Conservation (phyloP, 2,888 invertebrate genomes). For the Chaitophorus viminalis region DNA sequence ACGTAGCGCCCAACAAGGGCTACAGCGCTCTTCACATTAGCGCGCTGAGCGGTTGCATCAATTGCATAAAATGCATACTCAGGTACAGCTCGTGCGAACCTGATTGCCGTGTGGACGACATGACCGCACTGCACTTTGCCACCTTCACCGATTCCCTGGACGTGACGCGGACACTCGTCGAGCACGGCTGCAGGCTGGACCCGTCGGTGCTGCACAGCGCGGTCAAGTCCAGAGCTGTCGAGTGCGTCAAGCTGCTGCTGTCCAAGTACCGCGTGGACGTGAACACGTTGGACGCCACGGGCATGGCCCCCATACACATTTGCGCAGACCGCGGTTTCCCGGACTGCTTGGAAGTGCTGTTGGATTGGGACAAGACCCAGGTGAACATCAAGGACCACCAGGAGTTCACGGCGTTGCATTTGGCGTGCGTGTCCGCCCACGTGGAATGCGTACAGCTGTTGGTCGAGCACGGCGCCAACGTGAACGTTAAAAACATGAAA, state of each 20-base stretch:
- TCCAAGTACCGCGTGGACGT: slow-evolving; percentile 77
- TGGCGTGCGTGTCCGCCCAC: slow-evolving; percentile 89
- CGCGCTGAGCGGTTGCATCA: slow-evolving; percentile 41
- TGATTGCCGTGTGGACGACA: slow-evolving; percentile 75
- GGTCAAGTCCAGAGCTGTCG: slow-evolving; percentile 81
- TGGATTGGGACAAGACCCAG: slow-evolving; percentile 75
- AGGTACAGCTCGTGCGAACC: slow-evolving; percentile 72
- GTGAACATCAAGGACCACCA: slow-evolving; percentile 79
- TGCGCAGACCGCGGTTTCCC: slow-evolving; percentile 78
- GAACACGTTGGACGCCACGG: slow-evolving; percentile 78
- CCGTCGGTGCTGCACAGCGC: slow-evolving; percentile 86
- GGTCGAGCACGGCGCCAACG: slow-evolving; percentile 79
- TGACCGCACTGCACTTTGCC: slow-evolving; percentile 86
- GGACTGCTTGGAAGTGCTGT: slow-evolving; percentile 76
- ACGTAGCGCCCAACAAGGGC: neutral
- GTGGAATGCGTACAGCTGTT: slow-evolving; percentile 81
- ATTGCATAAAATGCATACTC: slow-evolving; percentile 7
- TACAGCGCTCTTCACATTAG: slow-evolving; percentile 45
- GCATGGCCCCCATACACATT: slow-evolving; percentile 80
- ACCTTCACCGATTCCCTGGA: slow-evolving; percentile 87
- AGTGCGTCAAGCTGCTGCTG: slow-evolving; percentile 80
- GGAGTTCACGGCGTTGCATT: slow-evolving; percentile 82
- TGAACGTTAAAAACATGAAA: slow-evolving; percentile 78
- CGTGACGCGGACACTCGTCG: slow-evolving; percentile 81
- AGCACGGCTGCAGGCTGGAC: slow-evolving; percentile 74